phyloP scores from a whole-genome alignment of 2,797 vertebrate species.

The Otus scops region DNA sequence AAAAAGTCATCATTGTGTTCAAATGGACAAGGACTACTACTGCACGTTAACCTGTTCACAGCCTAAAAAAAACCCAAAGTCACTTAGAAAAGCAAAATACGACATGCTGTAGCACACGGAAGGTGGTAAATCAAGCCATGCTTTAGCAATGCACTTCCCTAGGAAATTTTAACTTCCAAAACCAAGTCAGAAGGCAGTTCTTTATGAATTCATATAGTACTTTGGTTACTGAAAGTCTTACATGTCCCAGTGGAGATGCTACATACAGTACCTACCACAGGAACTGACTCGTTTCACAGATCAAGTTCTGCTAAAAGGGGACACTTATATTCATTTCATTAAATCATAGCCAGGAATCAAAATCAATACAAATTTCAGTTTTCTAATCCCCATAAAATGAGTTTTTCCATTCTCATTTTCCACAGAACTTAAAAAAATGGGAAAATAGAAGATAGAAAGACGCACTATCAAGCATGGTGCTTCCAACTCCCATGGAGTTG shows the following conservation, averaged over 20 bases:
- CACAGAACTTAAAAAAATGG: neutral
- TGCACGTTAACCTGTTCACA: neutral
- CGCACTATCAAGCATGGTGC: rapidly evolving
- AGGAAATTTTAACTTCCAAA: neutral
- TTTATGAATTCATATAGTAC: neutral
- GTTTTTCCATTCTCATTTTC: neutral
- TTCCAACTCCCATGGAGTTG: neutral
- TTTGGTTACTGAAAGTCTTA: neutral
- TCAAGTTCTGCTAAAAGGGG: neutral
- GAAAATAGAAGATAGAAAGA: neutral
- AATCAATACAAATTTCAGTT: neutral
- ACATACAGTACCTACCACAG: neutral
- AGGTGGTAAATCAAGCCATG: neutral
- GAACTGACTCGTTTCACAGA: neutral
- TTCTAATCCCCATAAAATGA: neutral
- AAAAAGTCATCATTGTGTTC: neutral
- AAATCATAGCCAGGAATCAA: neutral
- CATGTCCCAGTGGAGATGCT: neutral
- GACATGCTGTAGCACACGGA: neutral
- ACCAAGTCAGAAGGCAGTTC: neutral
- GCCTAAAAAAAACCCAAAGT: neutral
- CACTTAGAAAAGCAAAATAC: neutral
- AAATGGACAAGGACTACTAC: neutral
- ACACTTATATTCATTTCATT: neutral
- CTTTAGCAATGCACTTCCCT: neutral